Conservation (phyloP, 2,797 vertebrate genomes). For the Sylvilagus floridanus region DNA sequence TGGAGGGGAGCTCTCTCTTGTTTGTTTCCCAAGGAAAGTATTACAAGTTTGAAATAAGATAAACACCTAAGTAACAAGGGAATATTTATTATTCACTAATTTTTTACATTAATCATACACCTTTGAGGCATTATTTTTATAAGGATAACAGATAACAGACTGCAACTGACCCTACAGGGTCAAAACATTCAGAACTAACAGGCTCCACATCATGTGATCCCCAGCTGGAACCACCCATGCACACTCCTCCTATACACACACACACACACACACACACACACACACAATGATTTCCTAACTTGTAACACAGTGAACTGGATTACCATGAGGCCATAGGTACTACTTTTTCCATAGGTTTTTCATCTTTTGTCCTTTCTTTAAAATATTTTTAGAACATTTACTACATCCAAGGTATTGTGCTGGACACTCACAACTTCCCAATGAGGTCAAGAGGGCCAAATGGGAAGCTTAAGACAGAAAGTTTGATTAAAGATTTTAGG, state of each 20-base stretch:
- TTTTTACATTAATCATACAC: background rate
- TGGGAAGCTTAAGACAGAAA: background rate
- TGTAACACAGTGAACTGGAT: background rate
- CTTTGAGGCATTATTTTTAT: background rate
- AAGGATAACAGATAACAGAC: background rate
- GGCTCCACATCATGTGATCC: background rate
- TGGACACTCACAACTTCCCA: background rate
- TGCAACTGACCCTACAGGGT: background rate
- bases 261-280: rapidly evolving
- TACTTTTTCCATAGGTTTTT: background rate
- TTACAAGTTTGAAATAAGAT: background rate
- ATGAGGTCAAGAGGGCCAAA: background rate
- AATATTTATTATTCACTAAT: background rate
- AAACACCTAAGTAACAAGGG: background rate
- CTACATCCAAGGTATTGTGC: background rate
- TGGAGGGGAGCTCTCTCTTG: no score
- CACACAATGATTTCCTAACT: background rate
- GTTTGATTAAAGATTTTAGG: background rate
- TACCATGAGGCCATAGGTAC: background rate
- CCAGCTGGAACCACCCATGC: background rate
- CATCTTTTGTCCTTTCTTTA: no score
- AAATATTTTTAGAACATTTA: background rate
- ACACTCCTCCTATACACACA: background rate
- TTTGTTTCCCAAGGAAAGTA: no score
- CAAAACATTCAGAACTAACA: background rate